phyloP scores from a whole-genome alignment of 2,113 vertebrate genomes.

The Passer domesticus region DNA sequence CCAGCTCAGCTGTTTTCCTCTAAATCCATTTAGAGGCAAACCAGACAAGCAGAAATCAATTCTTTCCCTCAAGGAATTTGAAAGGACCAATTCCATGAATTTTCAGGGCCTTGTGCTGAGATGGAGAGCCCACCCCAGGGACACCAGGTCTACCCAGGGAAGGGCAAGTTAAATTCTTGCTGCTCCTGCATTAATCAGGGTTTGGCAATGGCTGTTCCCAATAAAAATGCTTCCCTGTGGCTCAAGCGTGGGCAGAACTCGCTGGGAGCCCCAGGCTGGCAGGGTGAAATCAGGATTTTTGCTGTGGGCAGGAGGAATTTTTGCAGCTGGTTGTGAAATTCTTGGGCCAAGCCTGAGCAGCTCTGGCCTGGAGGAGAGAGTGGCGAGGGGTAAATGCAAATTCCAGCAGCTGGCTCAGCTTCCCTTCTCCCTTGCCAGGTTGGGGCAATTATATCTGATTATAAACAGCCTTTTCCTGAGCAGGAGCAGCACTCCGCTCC shows the following conservation, averaged over 20 bases:
- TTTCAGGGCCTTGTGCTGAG: not conserved
- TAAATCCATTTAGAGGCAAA: not conserved
- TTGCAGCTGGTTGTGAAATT: not conserved
- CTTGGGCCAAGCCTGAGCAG: not conserved
- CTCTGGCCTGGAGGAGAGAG: not conserved
- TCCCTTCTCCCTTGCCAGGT: not conserved
- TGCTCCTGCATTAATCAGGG: not conserved
- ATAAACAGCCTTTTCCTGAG: not conserved
- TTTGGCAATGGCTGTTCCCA: not conserved
- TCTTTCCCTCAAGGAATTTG: not conserved
- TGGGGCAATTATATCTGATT: not conserved
- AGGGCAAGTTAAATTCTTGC: accelerated
- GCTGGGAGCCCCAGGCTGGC: not conserved
- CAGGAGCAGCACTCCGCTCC: not conserved
- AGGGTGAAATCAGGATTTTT: not conserved
- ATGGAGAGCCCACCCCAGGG: not conserved
- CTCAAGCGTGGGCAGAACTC: not conserved
- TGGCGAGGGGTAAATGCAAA: not conserved
- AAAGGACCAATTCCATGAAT: not conserved
- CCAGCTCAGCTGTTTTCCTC: not conserved
- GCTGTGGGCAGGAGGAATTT: not conserved
- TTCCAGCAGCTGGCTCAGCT: not conserved
- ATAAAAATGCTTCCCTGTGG: not conserved
- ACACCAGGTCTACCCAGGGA: not conserved
- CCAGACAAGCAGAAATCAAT: not conserved